Conservation (phyloP, 1,140 invertebrate genomes). For the Anagrus nilaparvatae region DNA sequence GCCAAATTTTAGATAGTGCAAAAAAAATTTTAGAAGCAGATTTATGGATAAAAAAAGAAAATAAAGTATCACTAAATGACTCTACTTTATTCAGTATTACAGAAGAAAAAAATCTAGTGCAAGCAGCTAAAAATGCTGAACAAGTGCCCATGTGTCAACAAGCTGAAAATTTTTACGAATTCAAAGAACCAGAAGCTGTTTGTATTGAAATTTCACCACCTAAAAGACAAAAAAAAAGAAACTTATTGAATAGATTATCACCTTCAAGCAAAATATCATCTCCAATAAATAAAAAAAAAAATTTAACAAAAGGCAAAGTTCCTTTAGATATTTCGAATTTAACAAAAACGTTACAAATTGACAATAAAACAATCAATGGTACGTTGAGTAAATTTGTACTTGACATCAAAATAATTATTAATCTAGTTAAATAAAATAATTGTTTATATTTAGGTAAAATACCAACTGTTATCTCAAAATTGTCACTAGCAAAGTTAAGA, state of each 20-base stretch:
- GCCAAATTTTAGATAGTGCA: slow-evolving; percentile 11
- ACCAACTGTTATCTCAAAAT: slow-evolving; percentile 26
- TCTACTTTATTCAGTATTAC: slow-evolving; percentile 12
- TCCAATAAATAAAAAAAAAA: slow-evolving; percentile 19
- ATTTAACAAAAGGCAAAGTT: slow-evolving; percentile 27
- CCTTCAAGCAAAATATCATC: slow-evolving; percentile 18
- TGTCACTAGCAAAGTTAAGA: slow-evolving; percentile 20
- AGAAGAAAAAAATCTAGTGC: slow-evolving; percentile 6
- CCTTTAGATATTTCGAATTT: slow-evolving; percentile 7
- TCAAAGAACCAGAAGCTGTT: slow-evolving; percentile 7
- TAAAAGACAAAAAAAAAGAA: slow-evolving; percentile 12
- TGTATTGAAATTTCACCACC: slow-evolving; percentile 31
- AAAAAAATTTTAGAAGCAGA: slow-evolving; percentile 29
- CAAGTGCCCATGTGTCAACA: no score
- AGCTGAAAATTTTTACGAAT: background rate
- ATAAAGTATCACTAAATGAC: slow-evolving; percentile 11
- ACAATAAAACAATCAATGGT: slow-evolving; percentile 21
- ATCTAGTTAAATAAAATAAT: slow-evolving; percentile 5
- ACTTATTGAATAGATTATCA: slow-evolving; percentile 3
- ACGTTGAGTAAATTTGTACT: slow-evolving; percentile 14
- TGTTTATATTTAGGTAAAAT: slow-evolving; percentile 14
- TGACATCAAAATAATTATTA: slow-evolving; percentile 3
- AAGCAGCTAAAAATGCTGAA: background rate
- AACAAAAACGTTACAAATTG: slow-evolving; percentile 23
- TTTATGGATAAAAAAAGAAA: slow-evolving; percentile 24